Base-by-base conservation (phyloP, 2,888 invertebrate species). In the Therioaphis trifolii region DNA sequence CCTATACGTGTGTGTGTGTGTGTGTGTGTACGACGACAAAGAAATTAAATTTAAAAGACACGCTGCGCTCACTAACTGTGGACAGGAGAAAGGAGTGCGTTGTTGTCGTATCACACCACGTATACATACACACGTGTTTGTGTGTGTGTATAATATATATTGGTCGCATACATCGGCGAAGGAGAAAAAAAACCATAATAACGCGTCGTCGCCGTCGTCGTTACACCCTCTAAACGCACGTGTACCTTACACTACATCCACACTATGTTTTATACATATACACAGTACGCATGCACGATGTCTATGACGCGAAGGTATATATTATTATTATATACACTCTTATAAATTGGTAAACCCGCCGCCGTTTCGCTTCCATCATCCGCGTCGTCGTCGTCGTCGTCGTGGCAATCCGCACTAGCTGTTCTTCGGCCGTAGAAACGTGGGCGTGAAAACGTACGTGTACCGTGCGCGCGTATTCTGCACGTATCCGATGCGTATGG, bases 41-140 rank as follows among this genome's bases (percentile, higher is more conserved):
- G 75, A 43, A 75, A 75, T 75, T 75, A 75, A 75, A 75, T 75
- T 75, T 61, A 75, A 75, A 75, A 75, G 27, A 61, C 74, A 74
- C 43, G 75, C 58, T 14, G 27, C 40, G 14, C 55, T 27, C 11
- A 24, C 55, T 15, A 15, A 75, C 74, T 21, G 74, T 14, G 24
- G 74, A 58, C 72, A 72, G 35, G 74, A 74, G 74, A 74, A 74
- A 74, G 74, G 74, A 74, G 66, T 74, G 35, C 35, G 35, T 55
- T 40, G 29, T 68, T n/a, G n/a, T n/a, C n/a, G n/a, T n/a, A n/a
- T n/a, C n/a, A n/a, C n/a, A n/a, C n/a, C n/a, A n/a, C n/a, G n/a
- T n/a, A n/a, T n/a, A n/a, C n/a, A 68, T 68, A 15, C 61, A 18
- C 55, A 55, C 18, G 35, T 74, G 29, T 35, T 9, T 21, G 21